phyloP scores from a whole-genome alignment of 2,888 invertebrate species.

The Drosophila percnosoma region DNA sequence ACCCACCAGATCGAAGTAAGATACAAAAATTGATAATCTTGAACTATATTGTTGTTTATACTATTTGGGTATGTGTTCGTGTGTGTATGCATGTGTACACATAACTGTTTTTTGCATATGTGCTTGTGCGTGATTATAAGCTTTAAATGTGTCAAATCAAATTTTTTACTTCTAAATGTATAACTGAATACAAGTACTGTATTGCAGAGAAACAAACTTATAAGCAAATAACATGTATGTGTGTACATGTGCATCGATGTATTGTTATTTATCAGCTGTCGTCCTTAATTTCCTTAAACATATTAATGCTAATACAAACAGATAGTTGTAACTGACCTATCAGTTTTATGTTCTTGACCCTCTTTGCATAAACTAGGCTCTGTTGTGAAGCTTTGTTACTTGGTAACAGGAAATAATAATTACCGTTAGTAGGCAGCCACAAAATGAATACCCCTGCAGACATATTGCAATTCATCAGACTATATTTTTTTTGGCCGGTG shows the following conservation, averaged over 20 bases:
- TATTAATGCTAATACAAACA: background rate
- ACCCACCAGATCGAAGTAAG: slow-evolving; percentile 26
- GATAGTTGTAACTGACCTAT: background rate
- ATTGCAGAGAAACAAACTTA: background rate
- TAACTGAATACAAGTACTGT: background rate
- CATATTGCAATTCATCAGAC: background rate
- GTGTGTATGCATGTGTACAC: background rate
- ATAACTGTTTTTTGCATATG: slow-evolving; percentile 4
- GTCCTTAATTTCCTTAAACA: background rate
- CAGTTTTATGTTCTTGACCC: background rate
- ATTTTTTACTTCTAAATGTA: background rate
- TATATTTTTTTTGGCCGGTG: background rate
- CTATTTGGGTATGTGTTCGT: slow-evolving; percentile 2
- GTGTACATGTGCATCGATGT: background rate
- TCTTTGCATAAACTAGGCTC: background rate
- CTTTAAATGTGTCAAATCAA: slow-evolving; percentile 3
- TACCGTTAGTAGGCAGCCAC: background rate
- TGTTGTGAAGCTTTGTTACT: slow-evolving; percentile 2
- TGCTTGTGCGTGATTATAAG: background rate
- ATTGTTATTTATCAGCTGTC: background rate
- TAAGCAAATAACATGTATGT: background rate
- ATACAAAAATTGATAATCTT: background rate
- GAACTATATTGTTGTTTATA: slow-evolving; percentile 17
- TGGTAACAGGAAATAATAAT: background rate
- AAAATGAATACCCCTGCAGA: background rate